Percentiles rank a stretch among this genome's conserved stretches.
These are phyloP conservation scores for Magallana nippona DNA, from an alignment of 2,888 invertebrate species.

Conservation along the genomic window DNA sequence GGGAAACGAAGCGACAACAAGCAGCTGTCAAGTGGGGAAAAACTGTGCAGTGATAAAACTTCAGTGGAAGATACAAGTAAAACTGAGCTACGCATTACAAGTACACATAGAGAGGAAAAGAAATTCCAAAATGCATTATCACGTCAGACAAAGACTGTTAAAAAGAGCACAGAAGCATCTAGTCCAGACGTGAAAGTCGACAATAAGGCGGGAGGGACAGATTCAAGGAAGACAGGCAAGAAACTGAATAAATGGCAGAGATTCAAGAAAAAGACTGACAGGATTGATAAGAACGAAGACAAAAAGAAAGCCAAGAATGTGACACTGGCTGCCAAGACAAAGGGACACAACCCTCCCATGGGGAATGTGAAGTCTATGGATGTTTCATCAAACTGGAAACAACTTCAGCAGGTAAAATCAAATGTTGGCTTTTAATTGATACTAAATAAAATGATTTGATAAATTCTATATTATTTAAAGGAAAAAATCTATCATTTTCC, in stretches of 20 bases:
- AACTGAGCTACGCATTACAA: background rate
- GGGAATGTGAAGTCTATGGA: constrained; percentile 51
- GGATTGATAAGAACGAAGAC: background rate
- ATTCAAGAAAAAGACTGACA: constrained; percentile 35
- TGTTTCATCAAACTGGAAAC: constrained; percentile 69
- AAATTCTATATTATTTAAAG: too few species aligned
- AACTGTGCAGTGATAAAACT: background rate
- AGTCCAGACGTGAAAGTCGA: too few species aligned
- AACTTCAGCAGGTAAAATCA: constrained; percentile 62
- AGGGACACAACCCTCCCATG: constrained; percentile 45
- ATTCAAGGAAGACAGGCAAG: constrained; percentile 16
- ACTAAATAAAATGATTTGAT: too few species aligned
- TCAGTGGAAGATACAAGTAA: background rate
- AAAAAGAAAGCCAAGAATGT: background rate
- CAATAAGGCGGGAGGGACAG: background rate
- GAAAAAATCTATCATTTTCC: too few species aligned
- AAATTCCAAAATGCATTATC: background rate
- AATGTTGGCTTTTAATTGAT: too few species aligned
- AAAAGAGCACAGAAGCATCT: too few species aligned
- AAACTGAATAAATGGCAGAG: constrained; percentile 42
- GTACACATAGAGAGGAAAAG: background rate
- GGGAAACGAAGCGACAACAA: background rate
- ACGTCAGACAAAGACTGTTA: background rate
- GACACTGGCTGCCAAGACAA: background rate
- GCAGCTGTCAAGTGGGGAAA: background rate